Evolutionary conservation across 2,888 invertebrate genomes (phyloP), one percentile per base, ranked within the genome.

Genomic region (Microplitis deprimator): DNA sequence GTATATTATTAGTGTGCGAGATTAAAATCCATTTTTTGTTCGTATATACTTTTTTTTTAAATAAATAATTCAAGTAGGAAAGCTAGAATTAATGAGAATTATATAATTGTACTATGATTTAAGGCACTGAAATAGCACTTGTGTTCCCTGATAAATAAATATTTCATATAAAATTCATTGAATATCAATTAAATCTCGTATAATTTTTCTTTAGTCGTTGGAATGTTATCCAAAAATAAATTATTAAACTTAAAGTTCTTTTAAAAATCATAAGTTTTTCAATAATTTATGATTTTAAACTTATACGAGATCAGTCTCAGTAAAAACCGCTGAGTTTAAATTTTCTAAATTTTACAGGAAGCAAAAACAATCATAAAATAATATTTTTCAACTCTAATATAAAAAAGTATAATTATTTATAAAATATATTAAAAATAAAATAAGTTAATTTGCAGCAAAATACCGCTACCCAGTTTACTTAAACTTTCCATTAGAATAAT

Each of bases 111-210:
- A 61, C 62, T 71, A 71, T 73, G 17, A 7, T 60, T 72, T 72
- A 73, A 73, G 73, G 73, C 73, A 73, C 65, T 73, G 73, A 29
- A 38, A 72, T 73, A 73, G 65, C 73, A 73, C 65, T 73, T 65
- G 10, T 16, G 13, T 65, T 65, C 65, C 65, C 65, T 50, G 64
- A 64, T 64, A 50, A 65, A 8, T 41, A 50, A 64, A 40, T 13
- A 50, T 41, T 41, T 8, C 5, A n/a, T 13, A 65, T 62, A 40
- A 62, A 65, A 73, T 7, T 16, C 64, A 10, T 29, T 62, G 39
- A 10, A 8, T 65, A 39, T 10, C 20, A 39, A n/a, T 50, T 39
- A 16, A 20, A 71, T 71, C 29, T 13, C 60, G 40, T 71, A 13
- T 16, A 17, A 61, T 17, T 29, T 65, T 65, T 62, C 10, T 20